Conservation (phyloP, 1,140 invertebrate genomes). For the Aphelinus atriplicis region DNA sequence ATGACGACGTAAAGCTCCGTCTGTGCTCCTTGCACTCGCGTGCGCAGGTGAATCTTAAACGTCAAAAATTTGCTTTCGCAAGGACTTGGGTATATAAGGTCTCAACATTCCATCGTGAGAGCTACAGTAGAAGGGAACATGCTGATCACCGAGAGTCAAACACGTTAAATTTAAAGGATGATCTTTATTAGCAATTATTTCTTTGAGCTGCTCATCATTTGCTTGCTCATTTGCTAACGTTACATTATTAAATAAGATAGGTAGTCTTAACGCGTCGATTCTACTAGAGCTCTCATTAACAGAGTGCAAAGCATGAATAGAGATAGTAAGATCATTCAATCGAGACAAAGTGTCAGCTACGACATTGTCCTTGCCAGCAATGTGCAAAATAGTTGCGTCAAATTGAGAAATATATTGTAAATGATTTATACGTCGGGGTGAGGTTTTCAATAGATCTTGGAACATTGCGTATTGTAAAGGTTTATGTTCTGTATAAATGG, state of each 20-base stretch:
- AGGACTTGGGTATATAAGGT: neutral
- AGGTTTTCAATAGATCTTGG: too few relatives aligned
- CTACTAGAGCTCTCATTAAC: neutral
- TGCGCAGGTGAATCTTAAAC: neutral
- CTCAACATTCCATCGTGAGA: too few relatives aligned
- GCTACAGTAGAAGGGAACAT: neutral
- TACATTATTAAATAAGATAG: too few relatives aligned
- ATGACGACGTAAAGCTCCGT: neutral
- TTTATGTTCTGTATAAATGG: too few relatives aligned
- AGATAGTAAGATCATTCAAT: too few relatives aligned
- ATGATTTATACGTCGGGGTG: too few relatives aligned
- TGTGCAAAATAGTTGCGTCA: too few relatives aligned
- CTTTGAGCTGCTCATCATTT: neutral
- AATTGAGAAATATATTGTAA: too few relatives aligned
- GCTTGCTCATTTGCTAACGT: neutral
- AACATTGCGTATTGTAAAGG: too few relatives aligned
- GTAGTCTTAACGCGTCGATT: too few relatives aligned
- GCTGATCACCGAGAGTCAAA: neutral
- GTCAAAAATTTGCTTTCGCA: neutral
- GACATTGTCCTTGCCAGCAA: too few relatives aligned
- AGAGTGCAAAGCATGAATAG: neutral
- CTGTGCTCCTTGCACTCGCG: neutral
- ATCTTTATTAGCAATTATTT: neutral
- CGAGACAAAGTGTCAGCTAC: too few relatives aligned
- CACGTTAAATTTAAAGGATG: neutral